Evolutionary conservation across 2,113 vertebrate genomes (phyloP).

Genomic region (Oryzias woworae): DNA sequence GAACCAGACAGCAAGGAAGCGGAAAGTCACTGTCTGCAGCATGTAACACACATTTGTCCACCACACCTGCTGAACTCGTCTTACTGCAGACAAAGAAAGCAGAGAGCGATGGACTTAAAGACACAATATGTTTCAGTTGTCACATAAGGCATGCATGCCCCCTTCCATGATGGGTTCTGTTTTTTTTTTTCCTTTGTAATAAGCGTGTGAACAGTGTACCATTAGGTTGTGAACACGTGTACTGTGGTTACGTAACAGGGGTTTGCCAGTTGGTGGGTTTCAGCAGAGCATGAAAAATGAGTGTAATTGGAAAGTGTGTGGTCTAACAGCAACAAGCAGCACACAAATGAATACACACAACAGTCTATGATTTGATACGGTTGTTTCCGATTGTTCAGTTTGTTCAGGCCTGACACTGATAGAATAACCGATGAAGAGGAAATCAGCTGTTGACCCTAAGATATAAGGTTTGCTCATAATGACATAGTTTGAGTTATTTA

Average conservation of each 20-base stretch:
- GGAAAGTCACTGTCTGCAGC: slow-evolving; percentile 26
- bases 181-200: background rate
- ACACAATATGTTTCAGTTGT: background rate
- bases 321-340: slow-evolving; percentile 47
- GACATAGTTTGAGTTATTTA: too few species aligned
- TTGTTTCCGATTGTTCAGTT: too few species aligned
- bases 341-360: slow-evolving; percentile 20
- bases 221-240: slow-evolving; percentile 57
- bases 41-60: slow-evolving; percentile 18
- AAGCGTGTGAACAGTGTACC: slow-evolving; percentile 18
- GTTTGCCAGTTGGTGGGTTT: slow-evolving; percentile 42
- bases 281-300: slow-evolving; percentile 62
- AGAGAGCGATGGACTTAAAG: background rate
- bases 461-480: too few species aligned
- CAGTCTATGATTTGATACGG: background rate
- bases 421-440: too few species aligned
- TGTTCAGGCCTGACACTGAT: too few species aligned
- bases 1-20: slow-evolving; percentile 26
- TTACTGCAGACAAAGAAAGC: slow-evolving; percentile 13
- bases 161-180: background rate
- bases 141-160: background rate
- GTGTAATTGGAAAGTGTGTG: slow-evolving; percentile 62
- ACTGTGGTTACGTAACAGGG: slow-evolving; percentile 57
- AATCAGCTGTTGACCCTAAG: too few species aligned
- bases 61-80: slow-evolving; percentile 38